A percentile compares a stretch with the other conserved stretches of the same genome.
Evolutionary conservation across 2,797 vertebrate species (phyloP).

Genomic region (Pristis pectinata): DNA sequence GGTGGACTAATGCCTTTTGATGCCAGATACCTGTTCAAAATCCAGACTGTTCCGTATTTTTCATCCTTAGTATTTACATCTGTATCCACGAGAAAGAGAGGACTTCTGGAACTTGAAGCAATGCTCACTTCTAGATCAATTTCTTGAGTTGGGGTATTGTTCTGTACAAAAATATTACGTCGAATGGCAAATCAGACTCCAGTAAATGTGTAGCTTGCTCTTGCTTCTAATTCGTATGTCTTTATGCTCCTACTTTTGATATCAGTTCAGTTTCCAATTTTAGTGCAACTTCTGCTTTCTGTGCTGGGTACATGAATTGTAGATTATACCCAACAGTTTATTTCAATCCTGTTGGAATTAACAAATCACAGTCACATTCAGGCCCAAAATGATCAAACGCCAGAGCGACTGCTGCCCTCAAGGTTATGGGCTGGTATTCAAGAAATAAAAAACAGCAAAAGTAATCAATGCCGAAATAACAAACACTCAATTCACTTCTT

Average conservation of each 20-base stretch:
- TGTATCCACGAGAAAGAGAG: background rate
- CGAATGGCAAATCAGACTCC: too few relatives aligned
- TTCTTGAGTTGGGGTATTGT: background rate
- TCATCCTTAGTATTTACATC: background rate
- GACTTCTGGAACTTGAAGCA: background rate
- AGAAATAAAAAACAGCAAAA: too few relatives aligned
- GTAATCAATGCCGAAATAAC: too few relatives aligned
- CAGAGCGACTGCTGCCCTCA: too few relatives aligned
- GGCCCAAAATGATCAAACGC: too few relatives aligned
- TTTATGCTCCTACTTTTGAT: too few relatives aligned
- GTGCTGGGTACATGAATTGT: background rate
- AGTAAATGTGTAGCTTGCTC: too few relatives aligned
- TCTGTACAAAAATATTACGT: background rate
- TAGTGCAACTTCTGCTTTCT: background rate
- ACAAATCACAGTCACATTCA: background rate
- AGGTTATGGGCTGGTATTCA: too few relatives aligned
- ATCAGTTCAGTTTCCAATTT: background rate
- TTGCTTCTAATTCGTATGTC: too few relatives aligned
- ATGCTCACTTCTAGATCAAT: background rate
- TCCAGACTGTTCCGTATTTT: background rate
- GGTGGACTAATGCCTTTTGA: too few relatives aligned
- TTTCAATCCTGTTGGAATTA: conserved; percentile 22
- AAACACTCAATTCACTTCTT: too few relatives aligned
- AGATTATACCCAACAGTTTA: background rate
- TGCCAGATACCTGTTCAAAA: background rate